Evolutionary conservation across 2,113 vertebrate genomes (phyloP).

Genomic region (Mustela nigripes): DNA sequence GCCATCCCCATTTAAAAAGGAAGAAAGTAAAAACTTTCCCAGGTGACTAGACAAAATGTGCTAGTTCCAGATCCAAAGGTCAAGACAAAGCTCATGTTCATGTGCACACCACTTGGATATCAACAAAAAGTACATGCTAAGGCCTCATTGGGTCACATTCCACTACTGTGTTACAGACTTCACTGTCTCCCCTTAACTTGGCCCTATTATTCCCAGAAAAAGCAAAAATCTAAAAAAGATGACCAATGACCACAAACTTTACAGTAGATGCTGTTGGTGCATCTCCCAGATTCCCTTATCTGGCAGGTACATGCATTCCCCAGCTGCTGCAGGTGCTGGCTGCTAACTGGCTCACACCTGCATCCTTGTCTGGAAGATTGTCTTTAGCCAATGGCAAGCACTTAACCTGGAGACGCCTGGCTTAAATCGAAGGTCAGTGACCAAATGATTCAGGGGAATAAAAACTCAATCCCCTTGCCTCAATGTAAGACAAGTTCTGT

Average conservation of each 20-base stretch:
- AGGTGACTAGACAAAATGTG: background rate
- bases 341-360: background rate
- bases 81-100: background rate
- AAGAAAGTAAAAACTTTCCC: background rate
- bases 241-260: background rate
- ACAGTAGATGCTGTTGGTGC: background rate
- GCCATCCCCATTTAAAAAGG: background rate
- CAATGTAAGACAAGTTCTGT: background rate
- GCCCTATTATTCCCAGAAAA: background rate
- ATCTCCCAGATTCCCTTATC: background rate
- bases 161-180: background rate
- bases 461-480: background rate
- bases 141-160: background rate
- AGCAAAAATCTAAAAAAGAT: background rate
- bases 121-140: background rate
- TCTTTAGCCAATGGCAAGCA: background rate
- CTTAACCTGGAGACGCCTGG: background rate
- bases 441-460: background rate
- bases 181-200: background rate
- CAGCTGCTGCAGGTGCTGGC: background rate
- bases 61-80: background rate
- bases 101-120: background rate
- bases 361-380: background rate
- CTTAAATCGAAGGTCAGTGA: background rate
- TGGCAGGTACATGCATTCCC: background rate